Base-by-base conservation (phyloP, 2,113 vertebrate species). In the Formicarius rufipectus region DNA sequence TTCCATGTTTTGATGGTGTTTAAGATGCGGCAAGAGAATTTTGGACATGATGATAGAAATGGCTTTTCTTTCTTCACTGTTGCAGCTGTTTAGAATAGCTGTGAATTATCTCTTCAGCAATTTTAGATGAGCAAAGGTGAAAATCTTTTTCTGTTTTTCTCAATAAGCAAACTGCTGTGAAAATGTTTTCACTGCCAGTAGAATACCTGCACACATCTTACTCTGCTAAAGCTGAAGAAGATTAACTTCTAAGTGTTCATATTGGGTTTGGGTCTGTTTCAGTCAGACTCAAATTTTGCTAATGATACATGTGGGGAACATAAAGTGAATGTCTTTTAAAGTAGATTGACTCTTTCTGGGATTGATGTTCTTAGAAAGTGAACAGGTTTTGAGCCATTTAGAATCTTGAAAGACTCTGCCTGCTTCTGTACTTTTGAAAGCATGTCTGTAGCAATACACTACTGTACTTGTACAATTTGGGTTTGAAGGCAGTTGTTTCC, bases 371-470 rank as follows among this genome's bases (percentile, higher is more conserved):
- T 59, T 59, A 42, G 39, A 69, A 82, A 66, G 30, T 72, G 17
- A 52, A 20, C 17, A 30, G 18, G 2, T 82, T 82, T 81, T 87
- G 58, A 66, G 42, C 9, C 23, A 28, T 85, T 79, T 60, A 52
- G 22, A 49, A 69, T 78, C 56, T 71, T 68, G 35, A 72, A 93
- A 79, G 30, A 28, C 6, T 67, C 3, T 63, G 7, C 35, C 58
- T 68, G 35, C 20, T 30, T 68, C 18, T n/a, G 2, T 56, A 37
- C 30, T 73, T 76, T 18, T 37, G 42, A 55, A 58, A 90, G 9
- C 17, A 9, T 0, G 0, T 53, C 28, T 4, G 0, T 49, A 77
- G 52, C 31, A 66, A 6, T 31, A 20, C 25, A 35, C n/a, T 67
- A 7, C 24, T 4, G 1, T 49, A 39, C 53, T 37, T 53, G 19